Conservation (phyloP, 92 coral and sea anemone species). For the Actinernus sp. region DNA sequence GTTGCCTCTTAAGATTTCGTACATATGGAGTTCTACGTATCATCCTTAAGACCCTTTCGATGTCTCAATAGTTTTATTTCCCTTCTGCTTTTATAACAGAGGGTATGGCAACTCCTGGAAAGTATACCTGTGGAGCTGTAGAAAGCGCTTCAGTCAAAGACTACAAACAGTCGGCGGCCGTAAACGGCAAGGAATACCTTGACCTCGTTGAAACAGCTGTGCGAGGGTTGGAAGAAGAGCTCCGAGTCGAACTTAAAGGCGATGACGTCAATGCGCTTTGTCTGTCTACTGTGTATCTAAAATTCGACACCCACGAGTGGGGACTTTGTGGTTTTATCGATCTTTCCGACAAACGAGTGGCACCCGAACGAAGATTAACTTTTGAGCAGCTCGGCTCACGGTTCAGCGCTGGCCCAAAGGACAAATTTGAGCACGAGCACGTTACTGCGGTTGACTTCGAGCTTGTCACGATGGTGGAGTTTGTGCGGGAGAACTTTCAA, state of each 20-base stretch:
- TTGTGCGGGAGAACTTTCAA: constrained; percentile 84
- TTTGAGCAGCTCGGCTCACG: constrained; percentile 83
- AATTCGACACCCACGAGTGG: constrained; percentile 99
- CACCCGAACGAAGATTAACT: constrained; percentile 83
- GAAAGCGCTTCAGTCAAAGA: constrained; percentile 96
- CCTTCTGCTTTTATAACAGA: constrained; percentile 32
- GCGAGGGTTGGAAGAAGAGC: constrained; percentile 94
- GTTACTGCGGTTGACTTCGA: constrained; percentile 88
- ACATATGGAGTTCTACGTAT: too few relatives aligned
- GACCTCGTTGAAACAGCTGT: constrained; percentile 90
- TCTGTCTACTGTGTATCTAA: constrained; percentile 92
- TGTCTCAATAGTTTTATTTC: not conserved
- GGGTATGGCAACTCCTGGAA: constrained; percentile 97
- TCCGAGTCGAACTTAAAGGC: constrained; percentile 84
- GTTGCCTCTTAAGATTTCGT: too few relatives aligned
- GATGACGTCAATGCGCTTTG: constrained; percentile 85
- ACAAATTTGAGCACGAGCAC: constrained; percentile 91
- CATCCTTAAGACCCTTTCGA: too few relatives aligned
- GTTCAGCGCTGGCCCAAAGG: constrained; percentile 93
- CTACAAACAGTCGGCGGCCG: constrained; percentile 65
- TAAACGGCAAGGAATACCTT: constrained; percentile 55
- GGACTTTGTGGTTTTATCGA: constrained; percentile 98
- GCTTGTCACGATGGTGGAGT: constrained; percentile 86
- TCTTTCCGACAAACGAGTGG: constrained; percentile 90
- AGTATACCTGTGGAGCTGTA: constrained; percentile 96